phyloP scores from a whole-genome alignment of 2,888 invertebrate species.

The Pristionchus exspectatus region DNA sequence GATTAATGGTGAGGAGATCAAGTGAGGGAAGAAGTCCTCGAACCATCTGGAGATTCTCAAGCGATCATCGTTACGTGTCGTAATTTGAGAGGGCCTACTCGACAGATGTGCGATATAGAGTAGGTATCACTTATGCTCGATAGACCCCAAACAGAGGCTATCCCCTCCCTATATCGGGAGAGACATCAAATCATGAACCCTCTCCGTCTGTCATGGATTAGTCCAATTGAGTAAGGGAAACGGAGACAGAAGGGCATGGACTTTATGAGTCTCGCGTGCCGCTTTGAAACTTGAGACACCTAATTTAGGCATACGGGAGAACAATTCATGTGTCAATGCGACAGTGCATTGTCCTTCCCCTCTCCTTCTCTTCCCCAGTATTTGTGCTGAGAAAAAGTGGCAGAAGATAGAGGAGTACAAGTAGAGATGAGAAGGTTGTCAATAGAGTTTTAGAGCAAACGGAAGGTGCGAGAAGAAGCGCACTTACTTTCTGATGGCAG shows the following conservation, averaged over 20 bases:
- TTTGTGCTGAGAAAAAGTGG: neutral
- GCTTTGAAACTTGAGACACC: slow-evolving; percentile 47
- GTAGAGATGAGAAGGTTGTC: slow-evolving; percentile 31
- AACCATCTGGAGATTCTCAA: slow-evolving; percentile 51
- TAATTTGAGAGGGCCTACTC: slow-evolving; percentile 53
- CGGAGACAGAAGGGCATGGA: slow-evolving; percentile 32
- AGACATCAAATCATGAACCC: slow-evolving; percentile 20
- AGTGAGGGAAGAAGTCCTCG: slow-evolving; percentile 49
- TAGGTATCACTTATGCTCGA: slow-evolving; percentile 41
- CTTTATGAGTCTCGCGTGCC: neutral
- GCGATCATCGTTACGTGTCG: slow-evolving; percentile 54
- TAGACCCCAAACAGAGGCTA: slow-evolving; percentile 32
- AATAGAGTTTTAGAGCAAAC: slow-evolving; percentile 42
- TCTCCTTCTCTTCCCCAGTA: neutral
- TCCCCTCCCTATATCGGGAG: neutral
- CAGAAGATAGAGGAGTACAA: slow-evolving; percentile 1
- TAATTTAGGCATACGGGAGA: slow-evolving; percentile 34
- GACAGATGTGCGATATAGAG: slow-evolving; percentile 42
- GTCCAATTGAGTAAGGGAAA: slow-evolving; percentile 28
- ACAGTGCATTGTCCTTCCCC: neutral
- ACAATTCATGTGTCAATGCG: slow-evolving; percentile 41
- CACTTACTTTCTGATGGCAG: neutral
- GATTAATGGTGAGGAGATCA: slow-evolving; percentile 44
- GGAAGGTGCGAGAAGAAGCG: slow-evolving; percentile 43
- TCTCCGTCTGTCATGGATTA: slow-evolving; percentile 46